Base-by-base conservation (phyloP, 30 jellyfish, hydroid and myxozoan genomes). In the Cassiopea andromeda region DNA sequence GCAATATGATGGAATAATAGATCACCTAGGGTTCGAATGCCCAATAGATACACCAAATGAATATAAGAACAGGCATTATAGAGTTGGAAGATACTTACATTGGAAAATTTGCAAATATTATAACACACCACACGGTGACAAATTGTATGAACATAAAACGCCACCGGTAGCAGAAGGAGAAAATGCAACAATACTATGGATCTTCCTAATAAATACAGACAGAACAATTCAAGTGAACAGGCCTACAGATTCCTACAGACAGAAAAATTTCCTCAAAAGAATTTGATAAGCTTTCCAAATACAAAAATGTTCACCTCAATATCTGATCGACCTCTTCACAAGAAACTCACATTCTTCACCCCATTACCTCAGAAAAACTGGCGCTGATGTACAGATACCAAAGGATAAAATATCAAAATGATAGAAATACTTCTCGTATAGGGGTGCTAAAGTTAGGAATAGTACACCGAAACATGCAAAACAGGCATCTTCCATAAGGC, bases 191-290 rank as follows among this genome's bases (percentile, higher is more conserved):
- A 75, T 75, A 43, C n/a, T 75, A 14, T 75, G 84, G 84, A 73
- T 10, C 66, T 75, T 75, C 48, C 73, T 74, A 43, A 75, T 75
- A 9, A 44, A 75, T 45, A 19, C 84, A 47, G 84, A 75, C n/a
- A 44, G 84, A 47, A 47, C 45, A 75, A 75, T 75, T 75, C 60
- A 75, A 75, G 84, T 7, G 16, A 68, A 68, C 77, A 18, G 47
- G 77, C 45, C 77, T 19, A 71, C 45, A 74, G 10, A 75, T 75
- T 47, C 84, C 84, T 47, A 43, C 84, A 43, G 84, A 75, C 48
- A 45, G 66, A 75, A 75, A 0, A 10, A 75, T 54, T 6, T 54
- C 64, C 7, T 3, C 12, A 6, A 54, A 54, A 54, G 64, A 54
- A 54, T 54, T 54, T 75, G 7, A 17, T 17, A 75, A 75, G 66